Percentiles rank a stretch among this genome's conserved stretches.
Evolutionary conservation across 2,888 invertebrate species (phyloP).

Genomic region (Ormyrus pomaceus): DNA sequence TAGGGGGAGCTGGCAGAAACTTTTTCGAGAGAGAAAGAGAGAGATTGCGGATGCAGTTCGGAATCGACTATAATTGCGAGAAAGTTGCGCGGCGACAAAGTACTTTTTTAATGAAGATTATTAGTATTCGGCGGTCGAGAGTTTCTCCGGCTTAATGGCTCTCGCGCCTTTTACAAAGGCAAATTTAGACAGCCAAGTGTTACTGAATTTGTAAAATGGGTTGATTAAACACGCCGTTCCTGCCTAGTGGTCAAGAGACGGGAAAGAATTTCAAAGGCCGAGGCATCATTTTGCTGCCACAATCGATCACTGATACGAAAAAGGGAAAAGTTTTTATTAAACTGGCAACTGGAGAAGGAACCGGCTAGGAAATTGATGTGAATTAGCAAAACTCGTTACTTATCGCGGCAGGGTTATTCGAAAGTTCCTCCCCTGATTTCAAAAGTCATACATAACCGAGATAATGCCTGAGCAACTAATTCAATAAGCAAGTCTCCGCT

Average conservation of each 20-base stretch:
- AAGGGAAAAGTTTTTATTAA: neutral
- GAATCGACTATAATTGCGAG: neutral
- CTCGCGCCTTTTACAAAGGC: conserved; percentile 14
- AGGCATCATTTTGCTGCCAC: conserved; percentile 4
- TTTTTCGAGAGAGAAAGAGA: neutral
- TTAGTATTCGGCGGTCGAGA: neutral
- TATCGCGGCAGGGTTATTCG: neutral
- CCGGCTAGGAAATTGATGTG: conserved; percentile 1
- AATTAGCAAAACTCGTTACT: conserved; percentile 30
- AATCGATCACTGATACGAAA: neutral
- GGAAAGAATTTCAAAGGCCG: conserved; percentile 26
- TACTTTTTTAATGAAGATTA: neutral
- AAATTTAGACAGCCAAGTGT: conserved; percentile 15
- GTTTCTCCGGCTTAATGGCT: conserved; percentile 7
- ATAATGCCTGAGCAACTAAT: conserved; percentile 27
- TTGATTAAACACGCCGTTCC: conserved; percentile 33
- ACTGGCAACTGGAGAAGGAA: too few species aligned
- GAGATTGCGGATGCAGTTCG: neutral
- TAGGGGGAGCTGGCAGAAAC: neutral
- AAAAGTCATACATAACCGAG: conserved; percentile 29
- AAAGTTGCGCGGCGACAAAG: neutral
- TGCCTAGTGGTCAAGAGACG: conserved; percentile 12
- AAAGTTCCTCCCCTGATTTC: conserved; percentile 20
- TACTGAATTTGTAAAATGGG: conserved; percentile 41
- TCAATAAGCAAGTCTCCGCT: conserved; percentile 52